A percentile compares a stretch with the other conserved stretches of the same genome.
phyloP scores from a whole-genome alignment of 2,113 vertebrate genomes.

The Python bivittatus region DNA sequence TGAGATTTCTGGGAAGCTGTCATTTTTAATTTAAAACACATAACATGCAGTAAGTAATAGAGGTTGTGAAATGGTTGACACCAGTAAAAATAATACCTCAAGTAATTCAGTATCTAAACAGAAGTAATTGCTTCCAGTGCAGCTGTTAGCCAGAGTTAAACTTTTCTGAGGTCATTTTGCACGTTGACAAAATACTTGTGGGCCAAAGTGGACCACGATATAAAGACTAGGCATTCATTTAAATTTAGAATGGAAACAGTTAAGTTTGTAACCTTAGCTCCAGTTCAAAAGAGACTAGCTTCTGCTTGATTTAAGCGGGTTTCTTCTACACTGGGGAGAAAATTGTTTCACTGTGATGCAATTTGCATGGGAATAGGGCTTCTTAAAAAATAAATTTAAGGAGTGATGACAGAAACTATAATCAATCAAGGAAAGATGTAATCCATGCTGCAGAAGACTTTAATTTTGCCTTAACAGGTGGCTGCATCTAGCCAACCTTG shows the following conservation, averaged over 20 bases:
- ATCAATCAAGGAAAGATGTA: not conserved
- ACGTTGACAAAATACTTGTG: not conserved
- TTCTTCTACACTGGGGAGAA: not conserved
- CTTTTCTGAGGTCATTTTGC: not conserved
- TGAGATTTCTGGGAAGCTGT: conserved; percentile 7
- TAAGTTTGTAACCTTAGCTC: not conserved
- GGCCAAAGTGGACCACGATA: not conserved
- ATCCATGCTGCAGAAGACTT: not conserved
- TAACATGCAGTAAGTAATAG: conserved; percentile 26
- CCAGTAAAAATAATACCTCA: conserved; percentile 15
- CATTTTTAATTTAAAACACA: conserved; percentile 32
- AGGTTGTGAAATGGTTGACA: conserved; percentile 3
- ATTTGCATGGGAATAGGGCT: not conserved
- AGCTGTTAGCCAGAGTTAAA: not conserved
- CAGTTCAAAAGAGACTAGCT: not conserved
- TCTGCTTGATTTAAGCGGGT: not conserved
- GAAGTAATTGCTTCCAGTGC: conserved; percentile 10
- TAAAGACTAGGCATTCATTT: not conserved
- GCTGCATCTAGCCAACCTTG: not conserved
- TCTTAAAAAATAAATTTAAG: not conserved
- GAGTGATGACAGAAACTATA: not conserved
- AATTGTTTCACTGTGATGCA: not conserved
- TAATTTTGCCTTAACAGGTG: not conserved
- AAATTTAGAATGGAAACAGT: not conserved
- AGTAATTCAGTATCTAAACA: conserved; percentile 12